These are phyloP conservation scores for Pseudotriccus pelzelni DNA, from an alignment of 2,797 vertebrate genomes.

Conservation along the genomic window DNA sequence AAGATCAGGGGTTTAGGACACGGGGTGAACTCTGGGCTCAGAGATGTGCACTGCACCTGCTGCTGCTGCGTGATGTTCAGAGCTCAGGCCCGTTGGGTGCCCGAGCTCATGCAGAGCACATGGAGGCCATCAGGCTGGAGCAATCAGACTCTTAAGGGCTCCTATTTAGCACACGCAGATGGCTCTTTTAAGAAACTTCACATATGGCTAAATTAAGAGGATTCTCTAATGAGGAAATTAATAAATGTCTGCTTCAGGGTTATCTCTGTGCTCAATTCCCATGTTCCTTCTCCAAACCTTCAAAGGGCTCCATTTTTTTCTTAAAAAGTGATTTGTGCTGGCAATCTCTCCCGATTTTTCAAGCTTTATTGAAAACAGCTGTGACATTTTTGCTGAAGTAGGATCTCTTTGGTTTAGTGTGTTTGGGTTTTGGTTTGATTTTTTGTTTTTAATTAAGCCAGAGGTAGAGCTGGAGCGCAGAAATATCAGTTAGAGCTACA, in stretches of 20 bases:
- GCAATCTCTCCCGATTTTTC: neutral
- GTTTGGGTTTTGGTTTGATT: neutral
- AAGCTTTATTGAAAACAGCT: neutral
- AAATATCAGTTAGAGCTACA: neutral
- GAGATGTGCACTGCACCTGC: too few species aligned
- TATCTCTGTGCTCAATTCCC: neutral
- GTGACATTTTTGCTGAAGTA: neutral
- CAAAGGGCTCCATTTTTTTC: neutral
- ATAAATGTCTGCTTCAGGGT: neutral
- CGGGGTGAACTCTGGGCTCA: neutral
- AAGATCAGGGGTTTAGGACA: neutral
- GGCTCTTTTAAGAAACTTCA: neutral
- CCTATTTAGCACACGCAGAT: neutral
- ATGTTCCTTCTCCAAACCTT: neutral
- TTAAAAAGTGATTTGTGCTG: neutral
- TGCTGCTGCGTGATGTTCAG: rapidly evolving
- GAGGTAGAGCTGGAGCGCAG: neutral
- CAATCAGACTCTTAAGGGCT: neutral
- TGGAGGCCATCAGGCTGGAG: neutral
- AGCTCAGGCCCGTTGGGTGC: rapidly evolving
- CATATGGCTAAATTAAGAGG: neutral
- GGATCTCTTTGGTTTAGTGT: neutral
- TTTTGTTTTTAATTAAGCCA: neutral
- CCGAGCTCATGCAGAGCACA: rapidly evolving
- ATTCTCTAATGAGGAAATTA: neutral